Evolutionary conservation across 2,797 vertebrate genomes (phyloP), one percentile per base, ranked within the genome.

Genomic region (Cossypha niveicapilla): DNA sequence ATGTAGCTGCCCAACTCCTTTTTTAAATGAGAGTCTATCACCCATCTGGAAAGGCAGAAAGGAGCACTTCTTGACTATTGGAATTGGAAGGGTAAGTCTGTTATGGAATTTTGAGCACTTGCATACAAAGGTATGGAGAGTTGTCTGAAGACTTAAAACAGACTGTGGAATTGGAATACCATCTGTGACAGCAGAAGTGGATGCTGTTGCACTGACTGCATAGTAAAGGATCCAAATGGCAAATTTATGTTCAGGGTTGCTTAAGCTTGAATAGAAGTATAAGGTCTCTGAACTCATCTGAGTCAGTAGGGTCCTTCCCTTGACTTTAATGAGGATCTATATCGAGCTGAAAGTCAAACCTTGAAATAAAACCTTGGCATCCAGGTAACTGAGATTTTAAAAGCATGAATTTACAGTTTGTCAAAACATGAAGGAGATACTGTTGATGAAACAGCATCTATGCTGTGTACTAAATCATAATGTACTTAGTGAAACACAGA

Each of bases 361-460:
- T 94, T 82, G 80, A 87, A 90, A 76, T 30, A 53, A 73, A 95
- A 65, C 83, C 67, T 86, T 92, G 80, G 67, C 65, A 65, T 76
- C 42, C 1, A 2, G 41, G 45, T 82, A 89, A 71, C 41, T 32
- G 85, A 78, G 77, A 63, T 32, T 90, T 93, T 93, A 67, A 93
- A 94, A 87, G 48, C 44, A 76, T 54, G 45, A 85, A 93, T 93
- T 94, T 94, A 79, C 77, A 58, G 71, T 87, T 82, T 90, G 72
- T 90, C 88, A 90, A 84, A 94, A 79, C 61, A 84, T 15, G 71
- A 90, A 84, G 77, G 70, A 88, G 60, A 63, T 66, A 53, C 25
- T 67, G 63, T 70, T 83, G 87, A 88, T 92, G 76, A 93, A 92
- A 83, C 42, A 73, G 15, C 39, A 68, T 63, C 78, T 62, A 14